These are phyloP conservation scores for Saguinus imperator DNA, from an alignment of 2,113 vertebrate genomes.

Conservation along the genomic window DNA sequence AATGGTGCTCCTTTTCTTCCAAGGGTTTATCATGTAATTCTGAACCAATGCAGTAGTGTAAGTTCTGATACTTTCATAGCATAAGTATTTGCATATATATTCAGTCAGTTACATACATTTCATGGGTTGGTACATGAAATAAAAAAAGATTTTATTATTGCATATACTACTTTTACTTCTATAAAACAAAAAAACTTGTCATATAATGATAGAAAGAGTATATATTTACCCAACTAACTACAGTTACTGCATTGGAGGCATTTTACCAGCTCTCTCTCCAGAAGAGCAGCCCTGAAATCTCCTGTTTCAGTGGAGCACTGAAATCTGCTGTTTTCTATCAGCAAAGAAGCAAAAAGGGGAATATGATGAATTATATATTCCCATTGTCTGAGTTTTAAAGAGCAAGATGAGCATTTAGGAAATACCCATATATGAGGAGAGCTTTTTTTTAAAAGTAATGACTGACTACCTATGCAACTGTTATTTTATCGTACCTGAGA, in stretches of 20 bases:
- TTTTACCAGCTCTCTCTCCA: no score
- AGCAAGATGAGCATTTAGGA: background rate
- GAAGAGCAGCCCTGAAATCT: background rate
- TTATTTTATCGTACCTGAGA: background rate
- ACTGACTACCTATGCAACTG: background rate
- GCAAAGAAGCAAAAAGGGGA: background rate
- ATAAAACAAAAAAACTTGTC: conserved; percentile 30
- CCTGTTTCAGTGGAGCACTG: background rate
- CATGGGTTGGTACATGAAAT: background rate
- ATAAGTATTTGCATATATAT: conserved; percentile 5
- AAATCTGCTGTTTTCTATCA: background rate
- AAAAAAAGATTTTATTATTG: background rate
- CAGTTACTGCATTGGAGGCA: background rate
- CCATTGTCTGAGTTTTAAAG: background rate
- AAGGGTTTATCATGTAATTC: background rate
- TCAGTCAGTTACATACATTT: background rate
- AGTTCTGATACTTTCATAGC: background rate
- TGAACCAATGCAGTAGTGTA: background rate
- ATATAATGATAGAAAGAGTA: background rate
- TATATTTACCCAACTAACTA: background rate
- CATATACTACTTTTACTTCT: background rate
- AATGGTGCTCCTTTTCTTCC: background rate
- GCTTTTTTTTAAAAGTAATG: background rate
- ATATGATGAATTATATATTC: background rate
- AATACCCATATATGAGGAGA: background rate